A percentile compares a stretch with the other conserved stretches of the same genome.
phyloP scores from a whole-genome alignment of 2,888 invertebrate species.

The Sphecodes monilicornis region DNA sequence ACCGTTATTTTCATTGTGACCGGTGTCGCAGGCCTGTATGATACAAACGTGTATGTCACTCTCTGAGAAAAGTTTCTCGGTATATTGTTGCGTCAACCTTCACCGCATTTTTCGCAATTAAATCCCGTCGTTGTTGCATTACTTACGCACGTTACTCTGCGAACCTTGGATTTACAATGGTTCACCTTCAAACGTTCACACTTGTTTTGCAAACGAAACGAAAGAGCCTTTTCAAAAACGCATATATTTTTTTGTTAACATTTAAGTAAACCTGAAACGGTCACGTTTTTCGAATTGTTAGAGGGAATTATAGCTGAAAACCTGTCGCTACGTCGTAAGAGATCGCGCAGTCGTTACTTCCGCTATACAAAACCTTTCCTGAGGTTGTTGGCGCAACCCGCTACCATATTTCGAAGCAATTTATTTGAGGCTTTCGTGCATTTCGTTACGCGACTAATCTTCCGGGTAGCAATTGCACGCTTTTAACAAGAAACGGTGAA shows the following conservation, averaged over 20 bases:
- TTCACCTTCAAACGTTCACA: constrained; percentile 25
- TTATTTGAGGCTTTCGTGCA: constrained; percentile 48
- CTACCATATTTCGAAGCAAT: constrained; percentile 49
- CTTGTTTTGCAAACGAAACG: background rate
- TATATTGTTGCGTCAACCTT: constrained; percentile 54
- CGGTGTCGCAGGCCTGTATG: constrained; percentile 21
- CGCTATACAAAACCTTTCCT: constrained; percentile 40
- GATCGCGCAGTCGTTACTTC: constrained; percentile 37
- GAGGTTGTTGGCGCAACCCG: constrained; percentile 46
- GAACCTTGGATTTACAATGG: constrained; percentile 19
- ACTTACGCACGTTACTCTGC: constrained; percentile 45
- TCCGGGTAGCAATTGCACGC: constrained; percentile 38
- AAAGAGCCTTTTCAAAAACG: background rate
- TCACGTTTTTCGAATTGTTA: background rate
- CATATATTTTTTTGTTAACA: background rate
- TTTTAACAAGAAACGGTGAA: constrained; percentile 11
- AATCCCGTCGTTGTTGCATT: constrained; percentile 55
- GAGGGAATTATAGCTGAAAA: background rate
- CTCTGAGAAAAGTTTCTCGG: constrained; percentile 46
- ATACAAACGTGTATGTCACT: constrained; percentile 30
- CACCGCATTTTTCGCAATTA: constrained; percentile 61
- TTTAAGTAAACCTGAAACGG: background rate
- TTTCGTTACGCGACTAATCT: constrained; percentile 35
- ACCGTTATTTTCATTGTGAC: constrained; percentile 51
- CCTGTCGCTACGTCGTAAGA: constrained; percentile 29